Base-by-base conservation (phyloP, 2,113 vertebrate genomes). In the Chrysemys picta region DNA sequence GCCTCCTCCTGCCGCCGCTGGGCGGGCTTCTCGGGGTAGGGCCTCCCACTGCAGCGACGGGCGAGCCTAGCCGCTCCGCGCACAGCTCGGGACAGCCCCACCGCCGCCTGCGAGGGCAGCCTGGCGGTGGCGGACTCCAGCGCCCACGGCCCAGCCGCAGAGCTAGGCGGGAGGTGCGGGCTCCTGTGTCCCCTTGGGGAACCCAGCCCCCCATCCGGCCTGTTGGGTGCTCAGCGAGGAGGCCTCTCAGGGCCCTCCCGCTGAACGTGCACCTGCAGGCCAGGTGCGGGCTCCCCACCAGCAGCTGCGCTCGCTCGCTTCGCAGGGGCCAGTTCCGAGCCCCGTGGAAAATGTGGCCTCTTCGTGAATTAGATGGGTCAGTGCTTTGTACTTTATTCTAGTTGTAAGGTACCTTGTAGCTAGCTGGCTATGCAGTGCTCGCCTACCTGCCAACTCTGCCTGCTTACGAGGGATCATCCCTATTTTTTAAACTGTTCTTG, bases 31-130 rank as follows among this genome's bases (percentile, higher is more conserved):
- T 47, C 45, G 3, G 24, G 76, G 13, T 17, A 17, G 79, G 91
- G 94, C 93, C 96, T 94, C 96, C 96, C 90, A 92, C 53, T 47
- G 52, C 49, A 8, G 76, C 47, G 89, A 21, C 38, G 72, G 42
- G 22, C 31, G 94, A 90, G 84, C 78, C 4, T 27, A 10, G 35
- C 59, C 14, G 75, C 81, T n/a, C 16, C 82, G 38, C 54, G 19
- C 8, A 4, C 49, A 56, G 12, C 35, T 3, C 25, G 72, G 14
- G 2, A 53, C 19, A 38, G 0, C 4, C 13, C 38, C 2, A 29
- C 6, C 12, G 16, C n/a, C 7, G 45, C 69, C 27, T 13, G 22
- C 25, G 10, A 1, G 27, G 22, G 8, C 14, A 16, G 49, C 9
- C 31, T 21, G 0, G 25, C 0, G 11, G 8, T 16, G 0, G 25